Evolutionary conservation across 2,888 invertebrate genomes (phyloP), one percentile per base, ranked within the genome.

Genomic region (Notodonta ziczac): DNA sequence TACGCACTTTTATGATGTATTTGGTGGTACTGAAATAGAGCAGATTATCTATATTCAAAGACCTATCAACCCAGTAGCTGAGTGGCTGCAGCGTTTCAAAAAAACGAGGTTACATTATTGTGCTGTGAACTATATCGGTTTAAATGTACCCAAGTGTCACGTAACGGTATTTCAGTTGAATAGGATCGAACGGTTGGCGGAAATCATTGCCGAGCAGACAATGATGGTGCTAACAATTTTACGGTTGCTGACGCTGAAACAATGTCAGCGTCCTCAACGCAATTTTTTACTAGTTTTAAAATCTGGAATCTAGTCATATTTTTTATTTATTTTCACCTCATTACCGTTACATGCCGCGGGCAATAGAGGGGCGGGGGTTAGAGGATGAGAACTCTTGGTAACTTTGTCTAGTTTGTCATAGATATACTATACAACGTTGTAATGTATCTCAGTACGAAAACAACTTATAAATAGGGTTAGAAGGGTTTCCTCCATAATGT

Each of bases 211-310:
- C 76, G 81, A 83, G 81, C 77, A 85, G 84, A 88, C 84, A 88
- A 85, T 88, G 81, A 80, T 75, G 71, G 70, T 70, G 71, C 62
- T 78, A 65, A 75, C 81, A 86, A 90, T 92, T 91, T 91, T 86
- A 91, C 89, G 90, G 86, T 91, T 72, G 80, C 81, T 87, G 80
- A 74, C 77, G 82, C 78, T 83, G 86, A 88, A 87, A 89, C 89
- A 83, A 76, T 85, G 92, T 90, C 82, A 87, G 77, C 85, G 88
- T 83, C 85, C 88, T 83, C 84, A 65, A 57, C 66, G 68, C 59
- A 60, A 58, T 51, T 70, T 63, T 74, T 70, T 16, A 50, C 7
- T 50, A 16, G 9, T 16, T 50, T 16, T 50, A 16, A 42, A 10
- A 42, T 42, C 42, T 10, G 42, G 8, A 7, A 40, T 40, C 1